A percentile compares a stretch with the other conserved stretches of the same genome.
phyloP scores from a whole-genome alignment of 2,888 invertebrate species.

The Electrophaes corylata region DNA sequence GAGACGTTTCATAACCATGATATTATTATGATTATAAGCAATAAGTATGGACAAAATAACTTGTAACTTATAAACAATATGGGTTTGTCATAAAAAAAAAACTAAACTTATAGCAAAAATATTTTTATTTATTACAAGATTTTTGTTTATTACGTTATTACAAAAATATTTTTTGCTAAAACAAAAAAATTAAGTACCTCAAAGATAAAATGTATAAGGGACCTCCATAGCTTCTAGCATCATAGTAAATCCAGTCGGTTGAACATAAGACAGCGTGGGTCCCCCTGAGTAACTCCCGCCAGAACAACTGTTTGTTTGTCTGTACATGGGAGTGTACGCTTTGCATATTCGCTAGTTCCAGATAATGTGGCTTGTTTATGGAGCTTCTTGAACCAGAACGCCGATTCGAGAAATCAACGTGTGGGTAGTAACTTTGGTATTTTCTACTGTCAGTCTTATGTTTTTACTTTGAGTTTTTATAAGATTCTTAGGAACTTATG shows the following conservation, averaged over 20 bases:
- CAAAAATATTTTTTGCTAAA: too few species aligned
- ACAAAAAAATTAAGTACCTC: too few species aligned
- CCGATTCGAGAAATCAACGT: neutral
- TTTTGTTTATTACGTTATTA: too few species aligned
- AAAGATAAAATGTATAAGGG: conserved; percentile 15
- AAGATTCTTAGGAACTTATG: too few species aligned
- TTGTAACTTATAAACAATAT: too few species aligned
- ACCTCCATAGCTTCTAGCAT: conserved; percentile 38
- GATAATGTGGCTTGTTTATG: conserved; percentile 25
- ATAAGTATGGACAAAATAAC: too few species aligned
- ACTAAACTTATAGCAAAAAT: too few species aligned
- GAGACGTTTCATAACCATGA: too few species aligned
- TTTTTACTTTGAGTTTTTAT: too few species aligned
- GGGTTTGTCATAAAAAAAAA: too few species aligned
- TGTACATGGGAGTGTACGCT: conserved; percentile 55
- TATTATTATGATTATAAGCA: too few species aligned
- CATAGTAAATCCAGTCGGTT: conserved; percentile 62
- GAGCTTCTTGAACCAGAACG: conserved; percentile 18
- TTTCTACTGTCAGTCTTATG: neutral
- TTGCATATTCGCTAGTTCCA: conserved; percentile 37
- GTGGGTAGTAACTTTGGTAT: neutral
- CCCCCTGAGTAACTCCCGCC: conserved; percentile 62
- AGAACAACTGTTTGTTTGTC: conserved; percentile 81
- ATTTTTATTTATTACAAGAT: too few species aligned
- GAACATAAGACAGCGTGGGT: conserved; percentile 79